Percentiles rank a stretch among this genome's conserved stretches.
Conservation (phyloP, 2,888 invertebrate species). For the Lydus trimaculatus region DNA sequence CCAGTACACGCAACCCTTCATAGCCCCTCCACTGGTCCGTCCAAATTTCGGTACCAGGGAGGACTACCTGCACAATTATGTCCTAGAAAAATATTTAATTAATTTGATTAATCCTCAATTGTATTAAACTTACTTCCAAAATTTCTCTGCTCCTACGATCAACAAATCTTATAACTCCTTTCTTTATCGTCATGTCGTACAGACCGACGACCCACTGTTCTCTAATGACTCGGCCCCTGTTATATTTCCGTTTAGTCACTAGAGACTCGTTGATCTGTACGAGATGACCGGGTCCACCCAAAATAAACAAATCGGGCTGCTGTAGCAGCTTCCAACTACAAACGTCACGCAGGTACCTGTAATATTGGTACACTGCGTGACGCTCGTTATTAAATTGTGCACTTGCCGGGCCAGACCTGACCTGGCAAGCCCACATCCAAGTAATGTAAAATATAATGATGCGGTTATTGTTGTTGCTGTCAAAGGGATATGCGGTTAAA, state of each 20-base stretch:
- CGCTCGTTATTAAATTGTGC: too few species aligned
- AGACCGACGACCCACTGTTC: slow-evolving; percentile 10
- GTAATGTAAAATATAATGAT: too few species aligned
- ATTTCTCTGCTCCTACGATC: not conserved
- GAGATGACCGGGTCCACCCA: slow-evolving; percentile 13
- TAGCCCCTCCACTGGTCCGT: not conserved
- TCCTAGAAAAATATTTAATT: not conserved
- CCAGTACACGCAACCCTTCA: not conserved
- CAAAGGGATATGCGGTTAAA: too few species aligned
- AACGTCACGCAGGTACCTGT: too few species aligned
- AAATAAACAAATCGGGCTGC: not conserved
- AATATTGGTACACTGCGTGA: too few species aligned
- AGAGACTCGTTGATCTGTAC: slow-evolving; percentile 15
- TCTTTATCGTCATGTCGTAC: not conserved
- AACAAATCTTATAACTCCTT: not conserved
- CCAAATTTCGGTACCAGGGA: not conserved
- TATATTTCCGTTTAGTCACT: slow-evolving; percentile 13
- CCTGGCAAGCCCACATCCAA: too few species aligned
- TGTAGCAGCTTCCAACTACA: too few species aligned
- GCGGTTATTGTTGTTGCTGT: too few species aligned
- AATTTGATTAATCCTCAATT: too few species aligned
- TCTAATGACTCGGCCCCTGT: not conserved
- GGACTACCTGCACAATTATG: not conserved
- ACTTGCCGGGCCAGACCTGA: too few species aligned
- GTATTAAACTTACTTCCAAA: too few species aligned